Base-by-base conservation (phyloP, 2,888 invertebrate genomes). In the Epinotia brunnichana region DNA sequence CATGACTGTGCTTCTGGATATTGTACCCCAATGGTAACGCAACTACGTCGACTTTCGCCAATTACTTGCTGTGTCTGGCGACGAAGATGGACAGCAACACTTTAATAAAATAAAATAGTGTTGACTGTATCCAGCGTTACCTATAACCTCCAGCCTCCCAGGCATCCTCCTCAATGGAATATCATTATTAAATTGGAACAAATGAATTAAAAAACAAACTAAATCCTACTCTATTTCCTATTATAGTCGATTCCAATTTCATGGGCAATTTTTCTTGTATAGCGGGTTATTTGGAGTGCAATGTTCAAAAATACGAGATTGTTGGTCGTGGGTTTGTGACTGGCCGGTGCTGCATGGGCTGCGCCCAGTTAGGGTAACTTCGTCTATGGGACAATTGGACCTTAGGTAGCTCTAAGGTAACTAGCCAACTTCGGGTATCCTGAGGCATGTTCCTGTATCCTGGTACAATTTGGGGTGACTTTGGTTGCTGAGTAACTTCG, bases 321-420 rank as follows among this genome's bases (percentile, higher is more conserved):
- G 66, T 56, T 56, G 66, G 59, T 80, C 78, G 81, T 78, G 79
- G 77, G 77, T 75, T 76, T 76, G 78, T 74, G 69, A 80, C 41
- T 66, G 66, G 66, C 56, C n/a, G 75, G 78, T 24, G 21, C 24
- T n/a, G 70, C 57, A 35, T 13, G 44, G 56, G 44, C 17, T 17
- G 57, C 67, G 44, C 5, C 10, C 15, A n/a, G n/a, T 7, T 2
- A 29, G 39, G 61, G 41, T 41, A 17, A 5, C 24, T 62, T 56
- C 5, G 62, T 11, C 4, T 4, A 77, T 76, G 79, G 78, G 78
- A 77, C 1, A n/a, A 48, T 11, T 15, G 3, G 54, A 24, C 21
- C 21, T 24, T 2, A 2, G 21, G 21, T 2, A 24, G 21, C 21
- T 29, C 29, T 29, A 29, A 0, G 29, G 29, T 7, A 7, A 29